Evolutionary conservation across 2,113 vertebrate species (phyloP), one percentile per base, ranked within the genome.

Genomic region (Nematolebias whitei): DNA sequence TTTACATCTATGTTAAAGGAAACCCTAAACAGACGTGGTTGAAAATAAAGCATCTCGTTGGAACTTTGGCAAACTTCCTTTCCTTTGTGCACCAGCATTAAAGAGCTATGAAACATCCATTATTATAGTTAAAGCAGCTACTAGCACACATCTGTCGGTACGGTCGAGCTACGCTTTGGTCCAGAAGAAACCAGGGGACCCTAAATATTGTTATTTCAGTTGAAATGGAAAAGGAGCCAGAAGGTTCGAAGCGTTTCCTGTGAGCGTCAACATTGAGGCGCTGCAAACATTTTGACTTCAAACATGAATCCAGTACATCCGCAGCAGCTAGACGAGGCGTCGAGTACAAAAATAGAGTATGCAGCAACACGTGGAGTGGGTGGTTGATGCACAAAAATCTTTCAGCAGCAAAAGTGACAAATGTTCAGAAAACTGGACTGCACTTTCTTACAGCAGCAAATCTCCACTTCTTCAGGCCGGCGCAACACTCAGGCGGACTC

Each of bases 1-100:
- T 93, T 87, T 92, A 93, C 91, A 93, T 65, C 67, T 66, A 82
- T 43, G 66, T 85, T 80, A 68, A 79, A 79, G 67, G 23, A 41
- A 20, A 67, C 45, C n/a, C 40, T 75, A 74, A 79, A 67, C 82
- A 12, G 59, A 62, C 40, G 47, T 54, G 51, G 23, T 73, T 67
- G 39, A 66, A 49, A 67, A 74, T 49, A 66, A 78, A 79, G 56
- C 53, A 66, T 51, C 49, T 74, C 52, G 32, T 63, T 80, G 56
- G 80, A 78, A 80, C 79, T 88, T 86, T 88, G 79, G 85, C 84
- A 87, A 80, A 63, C 44, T 49, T 32, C 38, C 35, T 47, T 40
- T 70, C 32, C 20, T 60, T 6, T 40, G 48, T 57, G 23, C 48
- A 76, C 26, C 52, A 39, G 47, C 69, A 47, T 32, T 41, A 39